Evolutionary conservation across 2,888 invertebrate species (phyloP).

Genomic region (Orthosia cruda): DNA sequence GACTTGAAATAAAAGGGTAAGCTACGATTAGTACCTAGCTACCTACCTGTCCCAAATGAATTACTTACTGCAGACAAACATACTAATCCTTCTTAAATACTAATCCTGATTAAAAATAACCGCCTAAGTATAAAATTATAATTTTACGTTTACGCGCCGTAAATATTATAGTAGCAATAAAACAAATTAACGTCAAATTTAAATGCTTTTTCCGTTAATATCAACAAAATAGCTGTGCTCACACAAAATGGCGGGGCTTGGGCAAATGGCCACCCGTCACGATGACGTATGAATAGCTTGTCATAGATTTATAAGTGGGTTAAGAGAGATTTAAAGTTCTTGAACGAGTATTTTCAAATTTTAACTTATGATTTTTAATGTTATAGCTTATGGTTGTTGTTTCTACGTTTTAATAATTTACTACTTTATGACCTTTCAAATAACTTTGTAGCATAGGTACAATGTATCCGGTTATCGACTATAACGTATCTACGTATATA

Average conservation of each 20-base stretch:
- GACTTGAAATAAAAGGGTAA: too few relatives aligned
- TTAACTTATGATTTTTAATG: constrained; percentile 26
- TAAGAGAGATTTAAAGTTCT: constrained; percentile 61
- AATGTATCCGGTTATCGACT: too few relatives aligned
- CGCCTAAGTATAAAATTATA: too few relatives aligned
- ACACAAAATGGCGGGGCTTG: constrained; percentile 68
- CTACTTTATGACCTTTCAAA: not conserved
- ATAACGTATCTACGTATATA: too few relatives aligned
- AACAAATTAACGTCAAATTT: constrained; percentile 11
- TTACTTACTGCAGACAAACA: too few relatives aligned
- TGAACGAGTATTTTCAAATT: constrained; percentile 46
- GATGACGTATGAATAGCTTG: constrained; percentile 71
- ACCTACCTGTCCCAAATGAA: not conserved
- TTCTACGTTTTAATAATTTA: not conserved
- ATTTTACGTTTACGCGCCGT: too few relatives aligned
- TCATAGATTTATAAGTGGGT: constrained; percentile 67
- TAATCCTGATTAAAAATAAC: not conserved
- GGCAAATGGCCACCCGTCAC: constrained; percentile 68
- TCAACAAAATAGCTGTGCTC: constrained; percentile 40
- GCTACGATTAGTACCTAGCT: too few relatives aligned
- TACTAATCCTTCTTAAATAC: too few relatives aligned
- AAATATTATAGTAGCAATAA: not conserved
- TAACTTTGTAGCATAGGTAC: too few relatives aligned
- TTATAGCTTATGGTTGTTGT: not conserved
- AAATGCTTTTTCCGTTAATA: constrained; percentile 34